Base-by-base conservation (phyloP, 1,140 invertebrate species). In the Chironomus striatipennis region DNA sequence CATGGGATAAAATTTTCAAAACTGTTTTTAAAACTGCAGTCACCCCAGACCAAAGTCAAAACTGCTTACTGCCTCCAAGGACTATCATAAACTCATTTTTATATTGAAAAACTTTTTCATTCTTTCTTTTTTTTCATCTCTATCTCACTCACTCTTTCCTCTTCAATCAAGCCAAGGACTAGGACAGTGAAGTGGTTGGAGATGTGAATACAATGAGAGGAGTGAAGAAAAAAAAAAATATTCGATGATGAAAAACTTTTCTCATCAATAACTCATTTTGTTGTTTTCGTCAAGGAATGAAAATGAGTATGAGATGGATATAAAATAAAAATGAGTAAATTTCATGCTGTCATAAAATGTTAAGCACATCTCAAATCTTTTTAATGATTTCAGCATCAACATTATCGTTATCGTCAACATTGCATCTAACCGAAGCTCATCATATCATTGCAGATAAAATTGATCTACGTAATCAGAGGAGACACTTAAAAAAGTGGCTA, bases 81-180 rank as follows among this genome's bases (percentile, higher is more conserved):
- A 57, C 47, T 57, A 57, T 57, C 47, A 57, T 57, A 57, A 57
- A 57, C 47, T 57, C 47, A 57, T 57, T 57, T 34, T 57, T n/a
- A 15, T 57, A 57, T 57, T n/a, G 12, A 57, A n/a, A 57, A 57
- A 57, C 47, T 57, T 57, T 57, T 57, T 57, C 47, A 34, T 34
- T 34, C 24, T 34, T 2, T 34, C 24, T 34, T 5, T 34, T 5
- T 34, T 5, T 34, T 5, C 5, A 34, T 34, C 24, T 34, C 24
- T 5, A 34, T 34, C 24, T 34, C 24, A 34, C 24, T 34, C 24
- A 5, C 12, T 57, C 47, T n/a, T n/a, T 15, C 47, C 47, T 57
- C 47, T 57, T 57, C 12, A 57, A 57, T 15, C 47, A 57, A 57
- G 47, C 1, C 24, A 34, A 34, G 24, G 24, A 34, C 24, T 57